phyloP scores from a whole-genome alignment of 2,888 invertebrate genomes.

The Hydrotaea diabolus region DNA sequence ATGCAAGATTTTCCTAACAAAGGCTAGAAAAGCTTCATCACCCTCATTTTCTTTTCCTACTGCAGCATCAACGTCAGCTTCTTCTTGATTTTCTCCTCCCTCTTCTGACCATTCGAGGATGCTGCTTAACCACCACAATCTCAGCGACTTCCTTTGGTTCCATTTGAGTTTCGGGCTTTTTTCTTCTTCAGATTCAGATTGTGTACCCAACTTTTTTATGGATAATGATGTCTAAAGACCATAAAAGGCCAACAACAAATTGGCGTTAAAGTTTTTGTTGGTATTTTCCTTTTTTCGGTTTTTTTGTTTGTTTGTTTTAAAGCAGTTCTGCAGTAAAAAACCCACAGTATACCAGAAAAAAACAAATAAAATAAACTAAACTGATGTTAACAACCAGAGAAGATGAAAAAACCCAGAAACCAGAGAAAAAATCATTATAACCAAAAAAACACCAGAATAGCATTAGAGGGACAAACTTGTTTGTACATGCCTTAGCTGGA shows the following conservation, averaged over 20 bases:
- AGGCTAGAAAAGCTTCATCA: no score
- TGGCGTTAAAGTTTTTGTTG: constrained; percentile 41
- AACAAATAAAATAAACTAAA: neutral
- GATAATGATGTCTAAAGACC: constrained; percentile 65
- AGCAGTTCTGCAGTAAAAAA: neutral
- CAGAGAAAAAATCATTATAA: neutral
- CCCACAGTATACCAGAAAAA: neutral
- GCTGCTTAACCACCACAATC: constrained; percentile 33
- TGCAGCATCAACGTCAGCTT: neutral
- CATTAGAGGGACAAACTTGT: constrained; percentile 6
- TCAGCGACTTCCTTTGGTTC: constrained; percentile 37
- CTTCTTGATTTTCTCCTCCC: constrained; percentile 23
- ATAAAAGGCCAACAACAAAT: constrained; percentile 66
- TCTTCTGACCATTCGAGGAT: neutral
- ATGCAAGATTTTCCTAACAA: no score
- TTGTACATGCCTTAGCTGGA: no score
- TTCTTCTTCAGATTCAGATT: neutral
- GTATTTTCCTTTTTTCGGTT: constrained; percentile 24
- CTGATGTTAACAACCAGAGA: constrained; percentile 14
- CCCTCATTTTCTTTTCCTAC: neutral
- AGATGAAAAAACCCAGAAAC: neutral
- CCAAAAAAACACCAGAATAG: constrained; percentile 2
- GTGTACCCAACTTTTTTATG: constrained; percentile 10
- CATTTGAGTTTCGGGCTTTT: neutral
- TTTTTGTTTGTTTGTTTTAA: constrained; percentile 14